Evolutionary conservation across 2,113 vertebrate species (phyloP), one percentile per base, ranked within the genome.

Genomic region (Empidonax traillii): DNA sequence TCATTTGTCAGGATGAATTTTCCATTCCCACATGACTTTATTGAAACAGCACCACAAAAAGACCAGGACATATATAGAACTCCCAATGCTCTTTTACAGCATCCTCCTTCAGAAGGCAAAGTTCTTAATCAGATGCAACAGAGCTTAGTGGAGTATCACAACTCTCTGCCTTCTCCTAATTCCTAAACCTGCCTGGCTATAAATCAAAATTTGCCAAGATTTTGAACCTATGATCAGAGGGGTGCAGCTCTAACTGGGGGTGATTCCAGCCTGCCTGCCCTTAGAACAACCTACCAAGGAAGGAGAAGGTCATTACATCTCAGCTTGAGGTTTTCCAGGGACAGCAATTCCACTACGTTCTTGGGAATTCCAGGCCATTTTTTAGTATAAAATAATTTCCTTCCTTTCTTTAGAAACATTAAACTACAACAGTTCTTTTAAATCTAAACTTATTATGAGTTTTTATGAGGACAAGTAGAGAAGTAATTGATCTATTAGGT

Each of bases 161-260:
- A 62, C 28, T 89, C 37, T 75, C 31, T 37, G n/a, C n/a, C 46
- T 66, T 58, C 66, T 69, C 28, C 28, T 27, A 14, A 37, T 20
- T 87, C 61, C 62, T n/a, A 62, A 93, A 69, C 16, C 18, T 30
- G 4, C 23, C 20, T 8, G 18, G 13, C 46, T 55, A 30, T 21
- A 80, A 73, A 90, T 53, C 58, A 88, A 80, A 73, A 61, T 51
- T 85, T 76, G 44, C 9, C 35, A 49, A 8, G 41, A 27, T 41
- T 27, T 33, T 75, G 69, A 75, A 46, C 3, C 43, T 17, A 3
- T 6, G 12, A 15, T 63, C 31, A 30, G 35, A n/a, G 37, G 17
- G 0, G 0, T 17, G 25, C 41, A n/a, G 62, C 7, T 76, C n/a
- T 53, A 87, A 49, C 3, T 22, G 20, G n/a, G 1, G 3, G 9